phyloP scores from a whole-genome alignment of 2,888 invertebrate genomes.

The Microctonus aethiopoides region DNA sequence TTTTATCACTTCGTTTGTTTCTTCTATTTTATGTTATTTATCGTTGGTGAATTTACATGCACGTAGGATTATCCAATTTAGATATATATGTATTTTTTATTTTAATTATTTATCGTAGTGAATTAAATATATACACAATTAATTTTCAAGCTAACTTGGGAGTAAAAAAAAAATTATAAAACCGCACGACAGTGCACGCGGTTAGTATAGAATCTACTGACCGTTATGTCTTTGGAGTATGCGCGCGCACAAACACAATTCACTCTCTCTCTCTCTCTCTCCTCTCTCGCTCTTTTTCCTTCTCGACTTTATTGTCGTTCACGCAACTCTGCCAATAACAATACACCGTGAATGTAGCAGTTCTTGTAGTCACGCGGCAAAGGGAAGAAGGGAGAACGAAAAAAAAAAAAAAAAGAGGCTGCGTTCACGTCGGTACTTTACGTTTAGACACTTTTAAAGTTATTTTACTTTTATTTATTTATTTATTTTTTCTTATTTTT shows the following conservation, averaged over 20 bases:
- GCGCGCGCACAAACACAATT: constrained; percentile 45
- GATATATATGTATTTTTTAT: neutral
- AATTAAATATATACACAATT: too few species aligned
- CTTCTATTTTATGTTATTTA: neutral
- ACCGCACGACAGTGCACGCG: constrained; percentile 32
- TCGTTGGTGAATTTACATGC: neutral
- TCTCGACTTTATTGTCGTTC: neutral
- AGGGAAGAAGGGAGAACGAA: constrained; percentile 33
- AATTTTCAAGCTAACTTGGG: too few species aligned
- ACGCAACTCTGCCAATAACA: neutral
- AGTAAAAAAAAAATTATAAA: constrained; percentile 24
- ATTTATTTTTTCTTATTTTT: neutral
- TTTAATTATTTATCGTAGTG: too few species aligned
- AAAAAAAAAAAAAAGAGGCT: constrained; percentile 19
- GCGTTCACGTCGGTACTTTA: neutral
- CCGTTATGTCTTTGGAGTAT: constrained; percentile 40
- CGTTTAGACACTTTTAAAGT: constrained; percentile 34
- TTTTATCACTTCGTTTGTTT: neutral
- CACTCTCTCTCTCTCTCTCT: constrained; percentile 41
- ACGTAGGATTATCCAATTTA: neutral
- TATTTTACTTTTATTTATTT: neutral
- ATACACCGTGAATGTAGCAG: constrained; percentile 34
- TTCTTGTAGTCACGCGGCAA: neutral
- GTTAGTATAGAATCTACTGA: constrained; percentile 33
- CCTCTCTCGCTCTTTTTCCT: constrained; percentile 28